A percentile compares a stretch with the other conserved stretches of the same genome.
phyloP scores from a whole-genome alignment of 2,888 invertebrate genomes.

The Girardia tigrina region DNA sequence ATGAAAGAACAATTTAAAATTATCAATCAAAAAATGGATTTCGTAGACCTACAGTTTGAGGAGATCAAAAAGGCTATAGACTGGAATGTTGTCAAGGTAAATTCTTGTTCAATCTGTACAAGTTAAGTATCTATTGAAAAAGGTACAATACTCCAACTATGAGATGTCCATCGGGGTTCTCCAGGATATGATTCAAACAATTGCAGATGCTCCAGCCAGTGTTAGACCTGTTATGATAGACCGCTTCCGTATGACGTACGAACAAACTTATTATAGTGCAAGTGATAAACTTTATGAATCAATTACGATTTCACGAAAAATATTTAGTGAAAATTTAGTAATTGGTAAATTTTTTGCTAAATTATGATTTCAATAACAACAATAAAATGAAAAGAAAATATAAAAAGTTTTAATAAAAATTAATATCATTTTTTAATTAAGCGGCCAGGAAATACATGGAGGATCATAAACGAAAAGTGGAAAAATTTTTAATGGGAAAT shows the following conservation, averaged over 20 bases:
- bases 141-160: slow-evolving; percentile 10
- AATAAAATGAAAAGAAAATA: not conserved
- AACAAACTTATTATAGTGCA: not conserved
- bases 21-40: not conserved
- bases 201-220: not conserved
- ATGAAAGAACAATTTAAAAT: slow-evolving; percentile 23
- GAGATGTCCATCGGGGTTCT: not conserved
- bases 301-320: not conserved
- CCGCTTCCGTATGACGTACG: not conserved
- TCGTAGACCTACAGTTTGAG: not conserved
- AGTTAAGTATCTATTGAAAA: not conserved
- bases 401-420: not conserved
- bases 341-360: too few species aligned
- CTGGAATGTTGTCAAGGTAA: slow-evolving; percentile 1
- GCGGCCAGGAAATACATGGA: not conserved
- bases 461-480: not conserved
- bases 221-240: not conserved
- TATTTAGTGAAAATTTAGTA: slow-evolving; percentile 1
- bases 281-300: not conserved
- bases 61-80: not conserved
- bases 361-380: too few species aligned
- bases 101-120: not conserved
- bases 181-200: not conserved
- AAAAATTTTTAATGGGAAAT: not conserved
- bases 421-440: not conserved